Percentiles rank a stretch among this genome's conserved stretches.
Evolutionary conservation across 2,888 invertebrate species (phyloP).

Genomic region (Ornithoptera priamus): DNA sequence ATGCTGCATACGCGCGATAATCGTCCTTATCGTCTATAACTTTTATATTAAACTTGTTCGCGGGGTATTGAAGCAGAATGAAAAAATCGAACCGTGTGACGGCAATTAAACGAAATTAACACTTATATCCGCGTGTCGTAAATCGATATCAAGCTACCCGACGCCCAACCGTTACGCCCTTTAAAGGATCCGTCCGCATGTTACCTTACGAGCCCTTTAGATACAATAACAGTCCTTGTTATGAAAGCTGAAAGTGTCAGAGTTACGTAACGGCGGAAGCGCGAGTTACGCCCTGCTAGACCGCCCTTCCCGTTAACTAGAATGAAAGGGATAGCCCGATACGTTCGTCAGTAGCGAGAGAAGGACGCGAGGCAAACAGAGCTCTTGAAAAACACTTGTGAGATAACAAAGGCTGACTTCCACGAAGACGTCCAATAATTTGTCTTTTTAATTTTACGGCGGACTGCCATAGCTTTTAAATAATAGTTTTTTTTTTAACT

Average conservation of each 20-base stretch:
- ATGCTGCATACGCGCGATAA: constrained; percentile 45
- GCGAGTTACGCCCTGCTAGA: constrained; percentile 75
- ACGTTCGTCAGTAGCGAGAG: constrained; percentile 53
- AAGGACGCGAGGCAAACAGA: constrained; percentile 67
- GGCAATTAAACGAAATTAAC: constrained; percentile 75
- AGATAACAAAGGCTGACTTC: constrained; percentile 79
- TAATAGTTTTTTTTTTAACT: constrained; percentile 61
- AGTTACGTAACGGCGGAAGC: constrained; percentile 75
- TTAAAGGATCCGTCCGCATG: constrained; percentile 62
- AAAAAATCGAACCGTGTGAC: constrained; percentile 62
- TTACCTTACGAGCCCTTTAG: constrained; percentile 52
- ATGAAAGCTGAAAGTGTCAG: constrained; percentile 75
- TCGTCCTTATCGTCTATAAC: constrained; percentile 47
- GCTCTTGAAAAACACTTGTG: constrained; percentile 79
- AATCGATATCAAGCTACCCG: constrained; percentile 72
- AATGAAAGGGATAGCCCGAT: constrained; percentile 65
- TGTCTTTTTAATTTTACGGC: constrained; percentile 80
- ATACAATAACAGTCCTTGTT: constrained; percentile 76
- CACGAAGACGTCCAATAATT: constrained; percentile 80
- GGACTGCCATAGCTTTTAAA: constrained; percentile 76
- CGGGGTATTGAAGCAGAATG: constrained; percentile 44
- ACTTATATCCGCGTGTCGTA: constrained; percentile 70
- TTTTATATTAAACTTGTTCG: constrained; percentile 54
- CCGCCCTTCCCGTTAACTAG: constrained; percentile 74
- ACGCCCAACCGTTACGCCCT: constrained; percentile 69